phyloP scores from a whole-genome alignment of 2,797 vertebrate genomes.

The Typhlichthys subterraneus region DNA sequence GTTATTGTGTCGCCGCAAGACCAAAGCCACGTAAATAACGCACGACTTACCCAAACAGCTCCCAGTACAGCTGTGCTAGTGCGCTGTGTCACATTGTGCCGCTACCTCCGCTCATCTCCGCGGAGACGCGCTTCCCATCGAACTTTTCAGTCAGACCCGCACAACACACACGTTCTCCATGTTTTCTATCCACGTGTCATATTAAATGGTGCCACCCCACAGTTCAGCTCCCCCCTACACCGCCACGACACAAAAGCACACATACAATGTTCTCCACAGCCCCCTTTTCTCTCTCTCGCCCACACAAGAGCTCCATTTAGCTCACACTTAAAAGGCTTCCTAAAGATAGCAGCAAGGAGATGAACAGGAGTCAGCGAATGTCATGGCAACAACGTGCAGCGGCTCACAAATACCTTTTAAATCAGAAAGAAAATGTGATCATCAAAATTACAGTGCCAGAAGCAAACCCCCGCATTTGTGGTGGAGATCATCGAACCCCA shows the following conservation, averaged over 20 bases:
- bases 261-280: slow-evolving; percentile 60
- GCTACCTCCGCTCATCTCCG: slow-evolving; percentile 25
- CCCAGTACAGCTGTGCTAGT: slow-evolving; percentile 34
- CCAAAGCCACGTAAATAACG: slow-evolving; percentile 19
- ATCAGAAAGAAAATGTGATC: slow-evolving; percentile 48
- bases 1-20: too few species aligned
- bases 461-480: neutral
- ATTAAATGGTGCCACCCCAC: slow-evolving; percentile 24
- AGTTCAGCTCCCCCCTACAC: slow-evolving; percentile 29
- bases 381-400: slow-evolving; percentile 73
- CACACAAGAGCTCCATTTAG: slow-evolving; percentile 76
- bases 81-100: slow-evolving; percentile 29
- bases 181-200: slow-evolving; percentile 38
- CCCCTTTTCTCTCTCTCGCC: slow-evolving; percentile 66
- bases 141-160: slow-evolving; percentile 4
- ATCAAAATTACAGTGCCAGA: slow-evolving; percentile 29
- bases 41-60: slow-evolving; percentile 37
- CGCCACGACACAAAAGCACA: slow-evolving; percentile 51
- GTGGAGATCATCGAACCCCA: neutral
- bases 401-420: slow-evolving; percentile 68
- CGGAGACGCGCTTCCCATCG: too few species aligned
- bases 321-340: slow-evolving; percentile 75
- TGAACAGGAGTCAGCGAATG: slow-evolving; percentile 73
- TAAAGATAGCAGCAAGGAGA: slow-evolving; percentile 79
- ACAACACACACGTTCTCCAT: slow-evolving; percentile 33